Base-by-base conservation (phyloP, 1,140 invertebrate genomes). In the Drosophila gunungcola region DNA sequence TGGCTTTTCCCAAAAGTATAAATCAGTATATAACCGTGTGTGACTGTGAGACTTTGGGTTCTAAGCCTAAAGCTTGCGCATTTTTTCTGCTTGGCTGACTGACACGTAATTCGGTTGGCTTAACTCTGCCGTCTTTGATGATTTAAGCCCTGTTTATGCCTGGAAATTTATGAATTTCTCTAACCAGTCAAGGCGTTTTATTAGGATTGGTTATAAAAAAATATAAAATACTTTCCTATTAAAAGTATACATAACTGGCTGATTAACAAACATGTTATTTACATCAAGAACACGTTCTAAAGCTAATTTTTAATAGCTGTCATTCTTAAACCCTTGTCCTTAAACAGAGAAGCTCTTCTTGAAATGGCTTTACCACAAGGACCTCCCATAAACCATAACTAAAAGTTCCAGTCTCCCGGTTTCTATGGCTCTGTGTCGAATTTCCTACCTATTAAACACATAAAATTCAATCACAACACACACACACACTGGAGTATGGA, bases 361-460 rank as follows among this genome's bases (percentile, higher is more conserved):
- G 7, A 51, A 13, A 51, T 16, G 48, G 12, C 16, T 51, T 32
- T 10, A 16, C 13, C 32, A 3, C 3, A 16, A 49, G n/a, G 5
- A 25, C 36, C 36, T 41, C 27, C 38, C 38, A 63, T 63, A 63
- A 63, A 63, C 54, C 58, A 34, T 21, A 27, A 34, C 3, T 1
- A 13, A 42, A 32, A 43, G 25, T 21, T 36, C 21, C 57, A 42
- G 41, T 49, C 16, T 43, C 27, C 32, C 36, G 34, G 25, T 16
- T 34, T 25, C 41, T 46, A 1, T 54, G 64, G 65, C 68, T 56
- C 81, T 89, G 75, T 90, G 77, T 81, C 78, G 64, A 80, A 89
- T 90, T 90, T 89, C 90, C 85, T 90, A 89, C 81, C 80, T 85
- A 89, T 89, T 89, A 85, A 51, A 70, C 85, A 89, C 80, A 85